phyloP scores from a whole-genome alignment of 2,888 invertebrate species.

The Gastrophysa polygoni region DNA sequence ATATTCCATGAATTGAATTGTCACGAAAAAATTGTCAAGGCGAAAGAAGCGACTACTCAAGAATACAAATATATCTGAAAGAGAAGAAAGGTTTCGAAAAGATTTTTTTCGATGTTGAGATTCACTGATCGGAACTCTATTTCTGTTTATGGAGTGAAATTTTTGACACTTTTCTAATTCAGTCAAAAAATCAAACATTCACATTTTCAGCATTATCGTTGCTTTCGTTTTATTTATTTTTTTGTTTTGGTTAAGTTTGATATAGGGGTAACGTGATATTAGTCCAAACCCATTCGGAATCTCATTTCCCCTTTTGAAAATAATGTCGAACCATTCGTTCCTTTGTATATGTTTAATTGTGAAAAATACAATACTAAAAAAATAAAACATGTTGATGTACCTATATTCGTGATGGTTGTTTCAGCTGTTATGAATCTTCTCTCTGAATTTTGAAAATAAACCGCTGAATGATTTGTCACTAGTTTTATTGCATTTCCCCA shows the following conservation, averaged over 20 bases:
- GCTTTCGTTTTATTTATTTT: constrained; percentile 13
- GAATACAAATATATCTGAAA: no score
- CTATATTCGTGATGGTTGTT: constrained; percentile 53
- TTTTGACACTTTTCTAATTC: no score
- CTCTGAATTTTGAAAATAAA: constrained; percentile 47
- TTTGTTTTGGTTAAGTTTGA: constrained; percentile 49
- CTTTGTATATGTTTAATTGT: constrained; percentile 54
- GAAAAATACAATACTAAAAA: constrained; percentile 44
- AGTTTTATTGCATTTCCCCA: constrained; percentile 18
- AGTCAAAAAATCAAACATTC: no score
- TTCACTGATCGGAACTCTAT: no score
- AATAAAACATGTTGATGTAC: constrained; percentile 54
- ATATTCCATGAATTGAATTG: constrained; percentile 44
- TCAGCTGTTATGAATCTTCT: constrained; percentile 49
- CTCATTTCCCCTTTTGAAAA: constrained; percentile 29
- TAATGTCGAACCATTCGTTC: constrained; percentile 44
- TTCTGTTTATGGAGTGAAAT: no score
- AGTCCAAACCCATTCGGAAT: constrained; percentile 55
- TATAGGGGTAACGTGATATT: constrained; percentile 60
- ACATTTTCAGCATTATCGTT: constrained; percentile 7
- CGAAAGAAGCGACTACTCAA: neutral
- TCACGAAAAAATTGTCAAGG: neutral
- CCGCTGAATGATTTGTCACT: constrained; percentile 33
- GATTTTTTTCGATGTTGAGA: no score
- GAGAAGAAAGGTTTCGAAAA: no score